Base-by-base conservation (phyloP, 2,888 invertebrate genomes). In the Ctena decussata region DNA sequence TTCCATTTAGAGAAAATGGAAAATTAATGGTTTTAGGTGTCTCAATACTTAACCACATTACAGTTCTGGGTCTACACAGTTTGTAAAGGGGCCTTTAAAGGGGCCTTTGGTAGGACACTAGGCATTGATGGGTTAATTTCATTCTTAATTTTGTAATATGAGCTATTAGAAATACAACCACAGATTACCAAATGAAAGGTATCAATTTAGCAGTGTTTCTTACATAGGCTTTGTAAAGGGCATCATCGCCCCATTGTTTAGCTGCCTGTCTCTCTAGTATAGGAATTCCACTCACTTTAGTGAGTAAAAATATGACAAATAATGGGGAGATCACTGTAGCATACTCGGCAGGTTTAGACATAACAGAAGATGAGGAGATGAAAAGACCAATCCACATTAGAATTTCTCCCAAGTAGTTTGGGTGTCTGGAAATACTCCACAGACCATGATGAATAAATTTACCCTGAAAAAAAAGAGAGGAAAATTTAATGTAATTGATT, bases 331-430 rank as follows among this genome's bases (percentile, higher is more conserved):
- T 89, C 32, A 93, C 90, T n/a, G 93, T 90, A 60, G 93, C 77
- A 41, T 92, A 90, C 82, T 94, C 93, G 60, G 85, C 71, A 18
- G 93, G 93, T 44, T 90, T 88, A 60, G 77, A 65, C 74, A 95
- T 90, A 21, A 91, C 91, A 0, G 92, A 89, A 15, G 92, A 89
- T 0, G 94, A 91, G 0, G 94, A 92, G 0, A 94, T 35, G 84
- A 91, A 95, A 1, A 95, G 84, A 0, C 95, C 95, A 0, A 89
- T 77, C 95, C 95, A 95, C 93, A 95, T 91, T 69, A 95, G 90
- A 39, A 95, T 95, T 85, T 95, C 95, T 24, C 95, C 95, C 21
- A 95, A 92, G 82, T 95, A 95, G 84, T 95, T 95, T 1, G 95
- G 95, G 85, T 95, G 94, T 15, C 95, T 92, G 15, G 93, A 93